These are phyloP conservation scores for Zosterops borbonicus DNA, from an alignment of 2,113 vertebrate genomes.

Conservation along the genomic window DNA sequence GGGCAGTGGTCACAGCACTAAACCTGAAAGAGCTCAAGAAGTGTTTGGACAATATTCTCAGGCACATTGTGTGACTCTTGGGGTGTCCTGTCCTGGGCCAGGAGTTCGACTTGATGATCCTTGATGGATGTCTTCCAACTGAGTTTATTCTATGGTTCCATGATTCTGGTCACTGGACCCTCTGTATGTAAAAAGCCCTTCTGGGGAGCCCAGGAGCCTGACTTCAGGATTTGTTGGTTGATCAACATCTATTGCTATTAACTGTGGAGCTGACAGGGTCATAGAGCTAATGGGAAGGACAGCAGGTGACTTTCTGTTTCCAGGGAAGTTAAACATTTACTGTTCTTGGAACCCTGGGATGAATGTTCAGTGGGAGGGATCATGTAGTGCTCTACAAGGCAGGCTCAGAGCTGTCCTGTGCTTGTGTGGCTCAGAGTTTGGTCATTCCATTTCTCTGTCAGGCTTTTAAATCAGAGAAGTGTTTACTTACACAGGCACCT, in stretches of 20 bases:
- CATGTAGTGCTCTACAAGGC: not conserved
- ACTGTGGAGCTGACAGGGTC: not conserved
- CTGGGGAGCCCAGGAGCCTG: not conserved
- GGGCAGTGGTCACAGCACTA: not conserved
- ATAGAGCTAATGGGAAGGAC: not conserved
- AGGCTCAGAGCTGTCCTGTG: not conserved
- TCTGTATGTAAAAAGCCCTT: not conserved
- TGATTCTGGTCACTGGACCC: not conserved
- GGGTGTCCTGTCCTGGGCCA: not conserved
- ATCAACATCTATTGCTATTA: not conserved
- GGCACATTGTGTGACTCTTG: not conserved
- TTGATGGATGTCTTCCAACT: not conserved
- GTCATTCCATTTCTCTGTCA: not conserved
- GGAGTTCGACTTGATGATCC: not conserved
- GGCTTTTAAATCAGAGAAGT: not conserved
- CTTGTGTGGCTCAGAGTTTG: not conserved
- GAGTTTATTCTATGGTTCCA: not conserved
- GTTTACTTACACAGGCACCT: not conserved
- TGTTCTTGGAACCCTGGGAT: not conserved
- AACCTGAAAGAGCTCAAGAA: not conserved
- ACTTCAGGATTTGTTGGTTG: not conserved
- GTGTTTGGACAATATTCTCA: not conserved
- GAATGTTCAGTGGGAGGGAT: not conserved
- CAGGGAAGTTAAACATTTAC: conserved; percentile 46
- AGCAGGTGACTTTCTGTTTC: conserved; percentile 12